These are phyloP conservation scores for Enteromius trimaculatus DNA, from an alignment of 2,797 vertebrate species.

Conservation along the genomic window DNA sequence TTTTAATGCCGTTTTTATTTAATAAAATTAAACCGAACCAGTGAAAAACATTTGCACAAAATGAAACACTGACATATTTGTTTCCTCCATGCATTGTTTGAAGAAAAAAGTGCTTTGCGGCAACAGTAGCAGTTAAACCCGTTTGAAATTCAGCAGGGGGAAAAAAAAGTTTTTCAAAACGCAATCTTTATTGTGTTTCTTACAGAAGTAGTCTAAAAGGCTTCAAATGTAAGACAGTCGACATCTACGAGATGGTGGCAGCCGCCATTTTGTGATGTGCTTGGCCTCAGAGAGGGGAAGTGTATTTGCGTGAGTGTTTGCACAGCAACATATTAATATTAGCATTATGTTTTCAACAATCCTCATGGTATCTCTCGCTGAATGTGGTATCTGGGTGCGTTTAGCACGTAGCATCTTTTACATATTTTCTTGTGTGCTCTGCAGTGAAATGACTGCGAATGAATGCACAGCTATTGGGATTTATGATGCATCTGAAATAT, in stretches of 20 bases:
- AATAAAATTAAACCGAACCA: neutral
- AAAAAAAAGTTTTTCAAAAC: neutral
- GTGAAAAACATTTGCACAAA: neutral
- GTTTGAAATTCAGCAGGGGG: neutral
- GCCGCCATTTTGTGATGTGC: constrained; percentile 58
- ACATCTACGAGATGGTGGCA: constrained; percentile 43
- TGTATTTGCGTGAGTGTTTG: constrained; percentile 23
- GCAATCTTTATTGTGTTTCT: constrained; percentile 7
- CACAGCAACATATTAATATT: constrained; percentile 14
- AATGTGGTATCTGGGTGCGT: neutral
- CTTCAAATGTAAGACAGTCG: neutral
- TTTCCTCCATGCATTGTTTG: neutral
- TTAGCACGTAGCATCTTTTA: neutral
- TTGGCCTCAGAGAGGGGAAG: constrained; percentile 24
- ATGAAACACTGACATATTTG: neutral
- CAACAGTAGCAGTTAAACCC: neutral
- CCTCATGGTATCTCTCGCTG: neutral
- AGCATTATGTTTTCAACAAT: neutral
- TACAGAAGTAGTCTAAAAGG: neutral
- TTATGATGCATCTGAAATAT: neutral
- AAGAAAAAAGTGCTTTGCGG: neutral
- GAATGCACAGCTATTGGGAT: neutral
- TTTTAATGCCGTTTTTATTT: neutral
- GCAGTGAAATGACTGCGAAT: neutral
- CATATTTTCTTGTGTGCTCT: neutral